phyloP scores from a whole-genome alignment of 1,140 invertebrate species.

The Leptestheria dahalacensis region DNA sequence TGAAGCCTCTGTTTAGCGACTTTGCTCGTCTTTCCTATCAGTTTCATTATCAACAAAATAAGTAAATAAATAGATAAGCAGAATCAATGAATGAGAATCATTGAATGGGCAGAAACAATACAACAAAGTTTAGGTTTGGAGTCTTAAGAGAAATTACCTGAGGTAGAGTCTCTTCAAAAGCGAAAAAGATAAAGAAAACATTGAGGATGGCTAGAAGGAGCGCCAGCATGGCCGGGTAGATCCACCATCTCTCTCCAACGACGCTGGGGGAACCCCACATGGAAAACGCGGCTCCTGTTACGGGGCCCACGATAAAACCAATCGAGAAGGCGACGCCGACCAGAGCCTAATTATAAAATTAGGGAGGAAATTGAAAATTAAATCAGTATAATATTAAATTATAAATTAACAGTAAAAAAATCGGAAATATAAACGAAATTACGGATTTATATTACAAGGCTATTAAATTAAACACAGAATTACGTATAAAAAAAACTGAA shows the following conservation, averaged over 20 bases:
- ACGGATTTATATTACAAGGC: no score
- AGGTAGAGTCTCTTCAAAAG: conserved; percentile 72
- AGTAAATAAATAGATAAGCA: conserved; percentile 7
- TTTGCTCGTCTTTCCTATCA: conserved; percentile 50
- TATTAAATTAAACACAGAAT: no score
- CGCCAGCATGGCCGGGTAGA: conserved; percentile 71
- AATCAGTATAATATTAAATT: no score
- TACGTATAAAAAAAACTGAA: no score
- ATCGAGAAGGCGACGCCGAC: conserved; percentile 94
- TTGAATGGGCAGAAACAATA: no score
- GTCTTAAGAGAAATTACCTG: conserved; percentile 33
- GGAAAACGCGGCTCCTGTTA: conserved; percentile 85
- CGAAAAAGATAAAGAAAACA: conserved; percentile 56
- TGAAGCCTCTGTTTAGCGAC: conserved; percentile 44
- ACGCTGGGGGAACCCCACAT: conserved; percentile 40
- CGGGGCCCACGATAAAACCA: conserved; percentile 88
- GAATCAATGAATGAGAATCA: no score
- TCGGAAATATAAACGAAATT: no score
- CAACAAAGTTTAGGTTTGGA: conserved; percentile 12
- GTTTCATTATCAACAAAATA: conserved; percentile 20
- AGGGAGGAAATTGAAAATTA: no score
- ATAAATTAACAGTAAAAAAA: no score
- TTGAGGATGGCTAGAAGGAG: conserved; percentile 59
- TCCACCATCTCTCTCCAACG: conserved; percentile 48
- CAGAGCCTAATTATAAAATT: no score